Evolutionary conservation across 2,113 vertebrate genomes (phyloP).

Genomic region (Sardina pilchardus): DNA sequence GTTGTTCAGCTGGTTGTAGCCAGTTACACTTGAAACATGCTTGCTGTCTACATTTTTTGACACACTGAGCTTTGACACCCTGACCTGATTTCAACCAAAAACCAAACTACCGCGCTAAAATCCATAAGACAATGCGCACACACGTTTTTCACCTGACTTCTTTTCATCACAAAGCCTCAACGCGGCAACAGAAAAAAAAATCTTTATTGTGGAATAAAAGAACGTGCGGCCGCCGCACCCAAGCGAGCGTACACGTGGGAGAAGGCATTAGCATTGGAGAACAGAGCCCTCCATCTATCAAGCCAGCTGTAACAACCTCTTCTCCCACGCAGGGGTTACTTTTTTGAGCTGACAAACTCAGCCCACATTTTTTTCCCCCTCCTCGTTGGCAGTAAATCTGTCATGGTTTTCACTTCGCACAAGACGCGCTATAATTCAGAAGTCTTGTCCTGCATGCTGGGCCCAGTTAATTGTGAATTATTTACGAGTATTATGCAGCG

Average conservation of each 20-base stretch:
- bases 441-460: not conserved
- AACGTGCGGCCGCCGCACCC: not conserved
- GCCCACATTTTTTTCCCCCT: constrained; percentile 7
- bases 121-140: not conserved
- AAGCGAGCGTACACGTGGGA: not conserved
- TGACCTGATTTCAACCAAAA: not conserved
- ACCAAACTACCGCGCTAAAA: not conserved
- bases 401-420: constrained; percentile 11
- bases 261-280: not conserved
- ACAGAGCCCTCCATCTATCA: constrained; percentile 1
- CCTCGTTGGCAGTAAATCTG: not conserved
- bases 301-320: not conserved
- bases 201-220: not conserved
- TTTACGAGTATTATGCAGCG: constrained; percentile 7
- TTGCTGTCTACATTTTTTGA: not conserved
- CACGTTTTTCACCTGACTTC: not conserved
- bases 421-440: constrained; percentile 18
- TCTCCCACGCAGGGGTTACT: not conserved
- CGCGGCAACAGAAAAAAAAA: not conserved
- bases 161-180: not conserved
- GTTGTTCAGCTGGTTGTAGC: too few relatives aligned
- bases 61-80: not conserved
- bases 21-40: too few relatives aligned
- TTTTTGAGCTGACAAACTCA: constrained; percentile 4
- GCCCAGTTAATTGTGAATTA: constrained; percentile 37